Percentiles rank a stretch among this genome's conserved stretches.
Conservation (phyloP, 2,113 vertebrate genomes). For the Charina bottae region DNA sequence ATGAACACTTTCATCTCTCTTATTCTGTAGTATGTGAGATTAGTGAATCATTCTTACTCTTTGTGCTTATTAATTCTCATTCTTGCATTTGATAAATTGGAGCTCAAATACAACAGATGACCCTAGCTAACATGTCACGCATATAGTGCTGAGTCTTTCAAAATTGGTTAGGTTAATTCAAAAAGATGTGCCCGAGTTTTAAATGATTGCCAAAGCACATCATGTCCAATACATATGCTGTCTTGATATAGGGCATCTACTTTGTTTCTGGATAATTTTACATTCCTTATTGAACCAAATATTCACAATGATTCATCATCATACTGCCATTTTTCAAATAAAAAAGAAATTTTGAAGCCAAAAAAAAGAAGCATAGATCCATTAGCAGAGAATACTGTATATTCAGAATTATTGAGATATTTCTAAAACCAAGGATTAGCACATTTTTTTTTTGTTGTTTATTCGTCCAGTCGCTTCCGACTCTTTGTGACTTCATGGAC, state of each 20-base stretch:
- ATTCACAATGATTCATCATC: neutral
- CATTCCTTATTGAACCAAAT: neutral
- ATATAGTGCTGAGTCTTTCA: constrained; percentile 4
- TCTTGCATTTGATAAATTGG: constrained; percentile 32
- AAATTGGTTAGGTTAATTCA: constrained; percentile 8
- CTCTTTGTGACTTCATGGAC: too few relatives aligned
- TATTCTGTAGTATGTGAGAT: too few relatives aligned
- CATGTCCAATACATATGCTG: neutral
- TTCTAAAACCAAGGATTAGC: neutral
- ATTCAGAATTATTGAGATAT: neutral
- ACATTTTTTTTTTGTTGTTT: too few relatives aligned
- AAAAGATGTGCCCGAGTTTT: constrained; percentile 1
- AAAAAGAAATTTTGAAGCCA: neutral
- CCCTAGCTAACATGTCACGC: neutral
- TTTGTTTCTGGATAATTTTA: constrained; percentile 6
- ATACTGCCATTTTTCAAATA: constrained; percentile 3
- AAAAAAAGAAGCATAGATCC: neutral
- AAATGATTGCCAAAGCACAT: constrained; percentile 17
- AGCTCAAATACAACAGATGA: constrained; percentile 15
- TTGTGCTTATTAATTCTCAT: neutral
- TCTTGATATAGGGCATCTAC: neutral
- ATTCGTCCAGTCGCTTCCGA: too few relatives aligned
- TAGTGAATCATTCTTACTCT: too few relatives aligned
- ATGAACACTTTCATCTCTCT: too few relatives aligned
- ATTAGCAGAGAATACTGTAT: constrained; percentile 4